Conservation (phyloP, 2,797 vertebrate genomes). For the Pangasius macronema region DNA sequence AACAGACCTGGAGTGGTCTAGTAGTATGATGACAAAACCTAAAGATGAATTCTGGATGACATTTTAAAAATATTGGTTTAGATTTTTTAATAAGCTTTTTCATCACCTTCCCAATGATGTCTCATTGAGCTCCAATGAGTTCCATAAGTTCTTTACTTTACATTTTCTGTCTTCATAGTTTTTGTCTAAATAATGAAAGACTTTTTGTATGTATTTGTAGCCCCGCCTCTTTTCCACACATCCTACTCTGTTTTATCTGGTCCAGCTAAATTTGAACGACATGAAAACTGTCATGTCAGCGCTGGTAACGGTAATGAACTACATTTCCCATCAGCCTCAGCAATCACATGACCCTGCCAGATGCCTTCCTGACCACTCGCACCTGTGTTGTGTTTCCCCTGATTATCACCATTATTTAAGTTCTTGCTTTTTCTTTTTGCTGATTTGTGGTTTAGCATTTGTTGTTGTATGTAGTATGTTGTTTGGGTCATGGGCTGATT, state of each 20-base stretch:
- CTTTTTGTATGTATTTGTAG: too few relatives aligned
- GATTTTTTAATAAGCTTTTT: background rate
- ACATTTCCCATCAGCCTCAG: constrained; percentile 9
- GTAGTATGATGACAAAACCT: background rate
- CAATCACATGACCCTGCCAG: background rate
- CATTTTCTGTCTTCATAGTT: background rate
- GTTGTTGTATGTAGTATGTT: too few relatives aligned
- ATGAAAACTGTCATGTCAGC: background rate
- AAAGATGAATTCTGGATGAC: background rate
- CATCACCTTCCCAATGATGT: background rate
- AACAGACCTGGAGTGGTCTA: background rate
- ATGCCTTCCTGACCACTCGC: background rate
- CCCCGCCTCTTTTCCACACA: background rate
- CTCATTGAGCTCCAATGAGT: background rate
- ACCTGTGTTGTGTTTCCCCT: background rate
- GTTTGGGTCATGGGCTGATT: background rate
- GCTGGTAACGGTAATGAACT: background rate
- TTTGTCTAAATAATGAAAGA: background rate
- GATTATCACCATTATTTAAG: background rate
- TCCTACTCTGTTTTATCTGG: background rate
- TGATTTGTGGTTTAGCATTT: background rate
- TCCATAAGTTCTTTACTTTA: background rate
- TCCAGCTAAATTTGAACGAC: background rate
- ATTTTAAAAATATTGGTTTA: background rate
- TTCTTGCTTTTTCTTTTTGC: background rate